A percentile compares a stretch with the other conserved stretches of the same genome.
phyloP scores from a whole-genome alignment of 2,888 invertebrate genomes.

The Parnassius glacialis region DNA sequence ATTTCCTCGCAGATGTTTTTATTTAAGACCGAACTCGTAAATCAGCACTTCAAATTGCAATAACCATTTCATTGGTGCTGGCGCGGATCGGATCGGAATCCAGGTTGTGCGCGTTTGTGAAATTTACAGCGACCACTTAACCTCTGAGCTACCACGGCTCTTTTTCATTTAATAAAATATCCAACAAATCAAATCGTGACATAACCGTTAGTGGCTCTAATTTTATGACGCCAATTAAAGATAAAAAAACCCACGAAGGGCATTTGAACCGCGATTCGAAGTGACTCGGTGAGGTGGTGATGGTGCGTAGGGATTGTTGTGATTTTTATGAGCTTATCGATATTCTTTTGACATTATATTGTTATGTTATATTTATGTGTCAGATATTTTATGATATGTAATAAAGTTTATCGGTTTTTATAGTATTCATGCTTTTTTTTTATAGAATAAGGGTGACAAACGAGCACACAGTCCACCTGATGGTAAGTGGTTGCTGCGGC shows the following conservation, averaged over 20 bases:
- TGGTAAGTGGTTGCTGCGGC: too few species aligned
- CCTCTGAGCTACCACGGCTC: too few species aligned
- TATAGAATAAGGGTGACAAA: too few species aligned
- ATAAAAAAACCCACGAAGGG: slow-evolving; percentile 12
- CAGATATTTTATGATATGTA: slow-evolving; percentile 30
- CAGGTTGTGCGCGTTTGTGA: too few species aligned
- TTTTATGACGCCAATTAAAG: slow-evolving; percentile 12
- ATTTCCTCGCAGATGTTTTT: too few species aligned
- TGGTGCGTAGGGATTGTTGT: slow-evolving; percentile 47
- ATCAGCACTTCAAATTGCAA: too few species aligned
- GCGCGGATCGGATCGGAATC: too few species aligned
- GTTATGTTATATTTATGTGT: slow-evolving; percentile 3
- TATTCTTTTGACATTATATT: slow-evolving; percentile 38
- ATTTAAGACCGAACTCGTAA: too few species aligned
- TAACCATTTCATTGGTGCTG: too few species aligned
- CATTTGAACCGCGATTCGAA: slow-evolving; percentile 13
- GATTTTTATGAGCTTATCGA: slow-evolving; percentile 39
- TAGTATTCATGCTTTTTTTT: too few species aligned
- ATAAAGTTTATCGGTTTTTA: slow-evolving; percentile 25
- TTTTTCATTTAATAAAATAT: background rate
- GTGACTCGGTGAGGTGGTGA: slow-evolving; percentile 14
- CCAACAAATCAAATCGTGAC: background rate
- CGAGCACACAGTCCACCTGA: too few species aligned
- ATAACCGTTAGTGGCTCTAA: slow-evolving; percentile 10
- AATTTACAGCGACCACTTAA: too few species aligned